A percentile compares a stretch with the other conserved stretches of the same genome.
Evolutionary conservation across 2,113 vertebrate genomes (phyloP).

Genomic region (Notiomystis cincta): DNA sequence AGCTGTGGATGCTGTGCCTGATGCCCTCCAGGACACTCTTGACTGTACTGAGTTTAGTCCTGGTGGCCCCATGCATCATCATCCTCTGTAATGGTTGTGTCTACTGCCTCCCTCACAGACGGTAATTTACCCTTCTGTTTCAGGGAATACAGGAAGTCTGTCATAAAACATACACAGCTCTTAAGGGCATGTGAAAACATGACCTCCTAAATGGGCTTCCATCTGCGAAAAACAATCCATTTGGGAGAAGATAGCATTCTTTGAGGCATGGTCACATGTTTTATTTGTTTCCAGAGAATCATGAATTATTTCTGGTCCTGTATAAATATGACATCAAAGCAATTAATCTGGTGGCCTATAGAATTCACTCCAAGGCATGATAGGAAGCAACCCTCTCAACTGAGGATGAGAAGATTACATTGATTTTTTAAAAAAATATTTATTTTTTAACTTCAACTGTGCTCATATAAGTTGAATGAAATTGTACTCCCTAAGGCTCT

Average conservation of each 20-base stretch:
- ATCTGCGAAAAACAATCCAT: not conserved
- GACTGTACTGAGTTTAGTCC: not conserved
- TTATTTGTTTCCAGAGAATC: not conserved
- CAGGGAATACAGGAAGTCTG: not conserved
- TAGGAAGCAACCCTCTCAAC: not conserved
- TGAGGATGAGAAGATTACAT: not conserved
- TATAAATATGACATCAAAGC: not conserved
- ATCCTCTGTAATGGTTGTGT: not conserved
- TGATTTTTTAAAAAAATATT: not conserved
- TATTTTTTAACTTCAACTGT: not conserved
- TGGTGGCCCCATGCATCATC: not conserved
- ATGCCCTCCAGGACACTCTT: fast-evolving
- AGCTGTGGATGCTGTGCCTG: not conserved
- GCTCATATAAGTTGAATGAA: not conserved
- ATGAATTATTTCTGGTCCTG: not conserved
- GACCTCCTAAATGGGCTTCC: not conserved
- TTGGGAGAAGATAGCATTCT: not conserved
- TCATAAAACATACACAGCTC: not conserved
- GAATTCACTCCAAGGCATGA: not conserved
- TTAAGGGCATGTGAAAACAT: not conserved
- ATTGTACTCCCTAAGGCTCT: not conserved
- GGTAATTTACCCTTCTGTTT: not conserved
- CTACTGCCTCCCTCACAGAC: not conserved
- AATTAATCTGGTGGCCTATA: not conserved
- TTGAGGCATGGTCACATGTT: fast-evolving